A percentile compares a stretch with the other conserved stretches of the same genome.
These are phyloP conservation scores for Tenthredo distinguenda DNA, from an alignment of 2,888 invertebrate genomes.

Conservation along the genomic window DNA sequence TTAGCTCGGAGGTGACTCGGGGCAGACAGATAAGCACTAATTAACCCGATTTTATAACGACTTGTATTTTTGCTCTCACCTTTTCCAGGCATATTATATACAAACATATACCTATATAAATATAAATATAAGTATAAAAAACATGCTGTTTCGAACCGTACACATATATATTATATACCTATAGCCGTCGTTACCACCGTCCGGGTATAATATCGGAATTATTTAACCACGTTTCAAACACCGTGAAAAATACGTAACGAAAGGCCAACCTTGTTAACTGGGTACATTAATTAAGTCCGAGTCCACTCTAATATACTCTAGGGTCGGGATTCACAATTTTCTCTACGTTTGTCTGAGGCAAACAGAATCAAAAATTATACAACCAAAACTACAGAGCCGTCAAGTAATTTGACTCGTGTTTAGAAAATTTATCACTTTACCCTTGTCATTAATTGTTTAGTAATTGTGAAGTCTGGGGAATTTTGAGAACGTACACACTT, in stretches of 20 bases:
- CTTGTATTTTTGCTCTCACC: background rate
- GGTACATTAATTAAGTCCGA: constrained; percentile 43
- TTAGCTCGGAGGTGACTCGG: constrained; percentile 20
- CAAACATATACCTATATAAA: background rate
- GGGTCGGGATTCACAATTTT: constrained; percentile 19
- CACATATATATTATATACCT: background rate
- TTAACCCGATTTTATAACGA: constrained; percentile 38
- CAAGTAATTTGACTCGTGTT: background rate
- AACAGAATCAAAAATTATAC: constrained; percentile 9
- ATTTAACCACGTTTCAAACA: constrained; percentile 11
- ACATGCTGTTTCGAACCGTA: background rate
- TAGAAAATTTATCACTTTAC: background rate
- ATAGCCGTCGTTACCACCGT: background rate
- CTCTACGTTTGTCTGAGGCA: background rate
- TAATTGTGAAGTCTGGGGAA: background rate
- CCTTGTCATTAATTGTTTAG: background rate
- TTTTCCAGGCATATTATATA: background rate
- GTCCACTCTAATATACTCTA: constrained; percentile 11
- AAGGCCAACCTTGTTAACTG: constrained; percentile 29
- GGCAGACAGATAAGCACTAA: constrained; percentile 27
- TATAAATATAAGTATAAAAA: background rate
- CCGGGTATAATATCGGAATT: constrained; percentile 5
- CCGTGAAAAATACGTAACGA: background rate
- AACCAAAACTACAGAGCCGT: constrained; percentile 11
- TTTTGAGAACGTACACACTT: background rate